Evolutionary conservation across 2,888 invertebrate genomes (phyloP).

Genomic region (Pycnomerus fuliginosus): DNA sequence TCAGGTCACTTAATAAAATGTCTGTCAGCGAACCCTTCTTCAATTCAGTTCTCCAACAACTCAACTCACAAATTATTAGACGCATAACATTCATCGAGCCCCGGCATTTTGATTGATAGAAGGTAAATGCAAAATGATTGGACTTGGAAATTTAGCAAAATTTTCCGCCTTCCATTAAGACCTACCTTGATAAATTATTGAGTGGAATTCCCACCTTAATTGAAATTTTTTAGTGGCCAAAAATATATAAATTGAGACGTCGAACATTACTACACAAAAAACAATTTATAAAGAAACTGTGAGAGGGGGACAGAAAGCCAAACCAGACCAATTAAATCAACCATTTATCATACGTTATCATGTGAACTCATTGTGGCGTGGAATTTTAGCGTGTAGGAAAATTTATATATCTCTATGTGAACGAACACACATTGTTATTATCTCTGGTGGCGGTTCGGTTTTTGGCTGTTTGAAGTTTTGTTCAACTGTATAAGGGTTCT

Average conservation of each 20-base stretch:
- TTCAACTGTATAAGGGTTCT: conserved; percentile 7
- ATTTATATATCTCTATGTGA: conserved; percentile 36
- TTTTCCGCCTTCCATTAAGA: conserved; percentile 14
- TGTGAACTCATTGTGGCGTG: conserved; percentile 39
- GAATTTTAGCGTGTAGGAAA: conserved; percentile 42
- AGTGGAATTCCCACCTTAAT: not conserved
- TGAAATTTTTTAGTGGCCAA: not conserved
- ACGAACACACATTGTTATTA: conserved; percentile 26
- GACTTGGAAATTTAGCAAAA: conserved; percentile 9
- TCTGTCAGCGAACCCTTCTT: conserved; percentile 19
- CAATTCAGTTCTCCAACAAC: no score
- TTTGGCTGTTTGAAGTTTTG: conserved; percentile 13
- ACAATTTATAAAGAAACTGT: conserved; percentile 12
- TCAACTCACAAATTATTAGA: no score
- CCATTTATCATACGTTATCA: conserved; percentile 50
- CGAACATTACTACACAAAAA: conserved; percentile 2
- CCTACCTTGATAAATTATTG: not conserved
- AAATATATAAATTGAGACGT: conserved; percentile 10
- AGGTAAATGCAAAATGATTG: conserved; percentile 15
- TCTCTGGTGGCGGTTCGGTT: conserved; percentile 12
- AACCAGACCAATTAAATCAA: conserved; percentile 43
- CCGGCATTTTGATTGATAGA: conserved; percentile 17
- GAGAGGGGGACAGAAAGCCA: conserved; percentile 20
- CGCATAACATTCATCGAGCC: conserved; percentile 17
- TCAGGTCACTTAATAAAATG: conserved; percentile 24